Percentiles rank a stretch among this genome's conserved stretches.
Evolutionary conservation across 2,113 vertebrate species (phyloP).

Genomic region (Brachyistius frenatus): DNA sequence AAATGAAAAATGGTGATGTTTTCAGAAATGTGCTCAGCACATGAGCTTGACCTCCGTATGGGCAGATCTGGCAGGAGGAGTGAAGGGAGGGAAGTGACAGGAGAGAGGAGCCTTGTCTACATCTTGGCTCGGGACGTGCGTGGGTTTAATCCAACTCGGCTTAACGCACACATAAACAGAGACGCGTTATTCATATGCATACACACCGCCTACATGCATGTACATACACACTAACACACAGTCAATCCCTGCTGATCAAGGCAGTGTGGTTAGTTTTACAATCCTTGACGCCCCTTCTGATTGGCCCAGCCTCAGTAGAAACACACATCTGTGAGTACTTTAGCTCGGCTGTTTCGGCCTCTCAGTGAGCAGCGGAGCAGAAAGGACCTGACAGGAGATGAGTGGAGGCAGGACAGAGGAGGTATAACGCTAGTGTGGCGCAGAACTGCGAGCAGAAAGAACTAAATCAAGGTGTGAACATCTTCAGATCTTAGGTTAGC

Average conservation of each 20-base stretch:
- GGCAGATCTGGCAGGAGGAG: constrained; percentile 42
- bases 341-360: constrained; percentile 39
- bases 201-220: constrained; percentile 11
- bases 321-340: constrained; percentile 77
- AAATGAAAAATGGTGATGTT: constrained; percentile 15
- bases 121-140: constrained; percentile 58
- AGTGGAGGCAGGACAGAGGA: constrained; percentile 54
- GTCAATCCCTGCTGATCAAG: constrained; percentile 56
- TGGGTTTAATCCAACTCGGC: constrained; percentile 54
- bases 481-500: constrained; percentile 24
- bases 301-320: constrained; percentile 55
- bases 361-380: constrained; percentile 58
- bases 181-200: constrained; percentile 32
- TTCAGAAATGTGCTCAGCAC: constrained; percentile 34
- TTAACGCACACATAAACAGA: constrained; percentile 28
- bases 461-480: constrained; percentile 44
- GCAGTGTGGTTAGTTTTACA: constrained; percentile 62
- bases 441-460: constrained; percentile 17
- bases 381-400: constrained; percentile 68
- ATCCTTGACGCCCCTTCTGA: constrained; percentile 60
- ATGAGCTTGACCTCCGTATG: constrained; percentile 30
- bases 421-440: constrained; percentile 8
- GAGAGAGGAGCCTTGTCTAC: constrained; percentile 66
- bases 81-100: constrained; percentile 59
- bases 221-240: neutral